These are phyloP conservation scores for Panthera tigris DNA, from an alignment of 2,113 vertebrate genomes.

Conservation along the genomic window DNA sequence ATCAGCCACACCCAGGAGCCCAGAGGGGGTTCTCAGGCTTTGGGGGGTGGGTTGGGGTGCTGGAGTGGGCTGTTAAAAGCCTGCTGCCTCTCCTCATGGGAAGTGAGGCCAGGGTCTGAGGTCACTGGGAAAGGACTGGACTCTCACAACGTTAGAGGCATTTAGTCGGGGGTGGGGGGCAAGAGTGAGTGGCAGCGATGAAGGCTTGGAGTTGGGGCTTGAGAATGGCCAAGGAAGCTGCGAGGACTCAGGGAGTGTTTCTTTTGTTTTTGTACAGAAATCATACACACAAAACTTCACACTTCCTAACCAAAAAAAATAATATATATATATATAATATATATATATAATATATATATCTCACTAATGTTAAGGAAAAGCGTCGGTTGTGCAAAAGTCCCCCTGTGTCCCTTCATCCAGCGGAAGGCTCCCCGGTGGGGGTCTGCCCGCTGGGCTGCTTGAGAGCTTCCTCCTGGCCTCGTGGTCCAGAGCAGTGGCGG, in stretches of 20 bases:
- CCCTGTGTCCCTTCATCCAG: constrained; percentile 81
- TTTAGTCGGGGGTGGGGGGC: neutral
- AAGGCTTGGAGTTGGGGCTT: constrained; percentile 71
- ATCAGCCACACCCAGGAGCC: neutral
- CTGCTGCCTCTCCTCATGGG: constrained; percentile 72
- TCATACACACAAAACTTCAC: constrained; percentile 87
- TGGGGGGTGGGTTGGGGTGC: neutral
- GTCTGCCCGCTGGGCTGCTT: constrained; percentile 76
- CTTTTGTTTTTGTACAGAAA: constrained; percentile 85
- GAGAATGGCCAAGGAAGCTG: constrained; percentile 77
- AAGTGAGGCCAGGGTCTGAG: constrained; percentile 50
- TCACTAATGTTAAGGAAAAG: constrained; percentile 86
- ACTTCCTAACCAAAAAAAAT: constrained; percentile 85
- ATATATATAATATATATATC: constrained; percentile 82
- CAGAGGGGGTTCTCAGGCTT: neutral
- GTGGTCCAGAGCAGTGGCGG: constrained; percentile 56
- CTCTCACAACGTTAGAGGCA: constrained; percentile 58
- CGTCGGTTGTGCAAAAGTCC: constrained; percentile 88
- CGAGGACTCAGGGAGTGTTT: constrained; percentile 58
- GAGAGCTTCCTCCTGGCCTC: constrained; percentile 74
- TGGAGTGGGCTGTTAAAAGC: neutral
- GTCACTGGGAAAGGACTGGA: constrained; percentile 43
- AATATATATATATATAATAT: constrained; percentile 61
- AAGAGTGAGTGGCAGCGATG: constrained; percentile 64
- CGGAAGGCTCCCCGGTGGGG: constrained; percentile 77